phyloP scores from a whole-genome alignment of 2,113 vertebrate species.

The Aviceda subcristata region DNA sequence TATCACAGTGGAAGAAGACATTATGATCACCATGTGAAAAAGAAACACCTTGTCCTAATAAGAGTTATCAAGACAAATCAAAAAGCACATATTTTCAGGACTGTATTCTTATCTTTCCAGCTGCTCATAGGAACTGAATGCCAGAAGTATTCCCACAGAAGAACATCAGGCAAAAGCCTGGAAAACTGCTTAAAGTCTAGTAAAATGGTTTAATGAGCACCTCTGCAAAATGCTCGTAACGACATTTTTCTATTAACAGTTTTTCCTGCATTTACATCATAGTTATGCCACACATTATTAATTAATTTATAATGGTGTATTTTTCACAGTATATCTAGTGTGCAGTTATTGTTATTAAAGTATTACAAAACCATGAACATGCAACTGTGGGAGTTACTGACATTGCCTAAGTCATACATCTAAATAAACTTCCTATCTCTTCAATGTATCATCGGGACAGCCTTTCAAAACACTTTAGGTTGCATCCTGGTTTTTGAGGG shows the following conservation, averaged over 20 bases:
- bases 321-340: neutral
- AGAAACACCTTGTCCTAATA: neutral
- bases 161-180: neutral
- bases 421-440: neutral
- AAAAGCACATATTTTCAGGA: neutral
- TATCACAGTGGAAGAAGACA: neutral
- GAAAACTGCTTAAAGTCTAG: neutral
- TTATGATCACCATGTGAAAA: neutral
- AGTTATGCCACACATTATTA: rapidly evolving
- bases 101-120: neutral
- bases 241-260: neutral
- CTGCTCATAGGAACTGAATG: neutral
- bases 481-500: neutral
- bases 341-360: neutral
- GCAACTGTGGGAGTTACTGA: neutral
- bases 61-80: neutral
- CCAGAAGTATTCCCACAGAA: neutral
- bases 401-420: neutral
- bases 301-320: neutral
- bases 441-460: neutral
- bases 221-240: neutral
- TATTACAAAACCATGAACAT: neutral
- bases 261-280: neutral
- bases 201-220: neutral
- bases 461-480: neutral